Percentiles rank a stretch among this genome's conserved stretches.
Conservation (phyloP, 1,140 invertebrate genomes). For the Hyles vespertilio region DNA sequence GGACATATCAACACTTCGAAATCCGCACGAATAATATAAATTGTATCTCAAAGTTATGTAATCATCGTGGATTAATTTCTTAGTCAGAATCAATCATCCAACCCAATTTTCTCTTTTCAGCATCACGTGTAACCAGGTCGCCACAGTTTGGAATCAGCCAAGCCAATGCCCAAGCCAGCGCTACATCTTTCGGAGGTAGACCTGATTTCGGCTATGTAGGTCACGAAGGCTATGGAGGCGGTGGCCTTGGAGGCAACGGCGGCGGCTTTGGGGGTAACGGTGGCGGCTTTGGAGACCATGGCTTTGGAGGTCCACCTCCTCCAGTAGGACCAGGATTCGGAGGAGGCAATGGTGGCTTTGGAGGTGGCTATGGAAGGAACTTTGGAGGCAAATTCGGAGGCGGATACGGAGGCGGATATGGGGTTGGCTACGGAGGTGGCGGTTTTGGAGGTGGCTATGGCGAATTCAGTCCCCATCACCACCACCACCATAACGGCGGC, state of each 20-base stretch:
- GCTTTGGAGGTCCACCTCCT: neutral
- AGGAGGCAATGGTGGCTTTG: neutral
- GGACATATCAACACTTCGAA: too few species aligned
- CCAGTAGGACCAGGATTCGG: too few species aligned
- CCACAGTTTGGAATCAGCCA: conserved; percentile 14
- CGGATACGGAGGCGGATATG: too few species aligned
- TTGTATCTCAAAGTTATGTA: too few species aligned
- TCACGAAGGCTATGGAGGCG: conserved; percentile 1
- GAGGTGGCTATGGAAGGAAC: conserved; percentile 2
- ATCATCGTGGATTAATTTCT: too few species aligned
- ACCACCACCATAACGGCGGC: too few species aligned
- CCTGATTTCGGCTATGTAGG: neutral
- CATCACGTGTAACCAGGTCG: conserved; percentile 9
- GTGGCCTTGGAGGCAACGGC: neutral
- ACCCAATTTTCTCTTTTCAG: conserved; percentile 4
- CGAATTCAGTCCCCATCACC: too few species aligned
- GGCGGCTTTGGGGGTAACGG: conserved; percentile 1
- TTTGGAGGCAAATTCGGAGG: too few species aligned
- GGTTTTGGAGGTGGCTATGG: neutral
- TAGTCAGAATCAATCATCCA: too few species aligned
- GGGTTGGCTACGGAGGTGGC: neutral
- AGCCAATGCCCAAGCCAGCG: conserved; percentile 11
- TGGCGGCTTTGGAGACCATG: neutral
- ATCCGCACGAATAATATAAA: too few species aligned
- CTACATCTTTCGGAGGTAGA: conserved; percentile 3